phyloP scores from a whole-genome alignment of 2,888 invertebrate genomes.

The Drosophila neotestacea region DNA sequence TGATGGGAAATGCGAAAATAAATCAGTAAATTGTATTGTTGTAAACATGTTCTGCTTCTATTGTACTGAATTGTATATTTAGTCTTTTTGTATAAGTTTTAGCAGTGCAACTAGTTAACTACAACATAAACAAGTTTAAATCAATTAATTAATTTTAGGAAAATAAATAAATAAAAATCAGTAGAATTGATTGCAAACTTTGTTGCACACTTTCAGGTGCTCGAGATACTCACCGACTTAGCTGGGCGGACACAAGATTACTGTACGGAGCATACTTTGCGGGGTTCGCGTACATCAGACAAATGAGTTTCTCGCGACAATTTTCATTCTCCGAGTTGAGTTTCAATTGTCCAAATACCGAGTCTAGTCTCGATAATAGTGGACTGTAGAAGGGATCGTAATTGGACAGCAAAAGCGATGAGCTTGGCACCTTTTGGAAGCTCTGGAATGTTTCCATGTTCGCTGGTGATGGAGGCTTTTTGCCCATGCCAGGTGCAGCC shows the following conservation, averaged over 20 bases:
- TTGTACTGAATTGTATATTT: no score
- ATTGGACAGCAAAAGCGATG: constrained; percentile 92
- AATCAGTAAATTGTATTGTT: constrained; percentile 22
- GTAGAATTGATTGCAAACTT: constrained; percentile 14
- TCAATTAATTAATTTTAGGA: no score
- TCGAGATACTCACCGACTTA: constrained; percentile 89
- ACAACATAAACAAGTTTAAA: no score
- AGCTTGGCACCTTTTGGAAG: constrained; percentile 94
- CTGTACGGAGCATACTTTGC: constrained; percentile 95
- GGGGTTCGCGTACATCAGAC: constrained; percentile 94
- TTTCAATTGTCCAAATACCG: constrained; percentile 92
- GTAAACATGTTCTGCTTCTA: no score
- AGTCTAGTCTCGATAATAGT: constrained; percentile 92
- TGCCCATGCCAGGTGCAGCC: constrained; percentile 71
- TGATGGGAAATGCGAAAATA: constrained; percentile 21
- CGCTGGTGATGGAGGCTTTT: constrained; percentile 83
- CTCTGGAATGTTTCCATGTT: constrained; percentile 90
- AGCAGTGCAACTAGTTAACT: no score
- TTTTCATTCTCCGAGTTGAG: constrained; percentile 88
- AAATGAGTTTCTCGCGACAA: constrained; percentile 93
- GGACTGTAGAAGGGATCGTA: constrained; percentile 97
- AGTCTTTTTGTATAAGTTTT: no score
- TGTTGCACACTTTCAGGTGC: constrained; percentile 64
- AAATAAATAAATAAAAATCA: constrained; percentile 20
- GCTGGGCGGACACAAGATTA: constrained; percentile 94